phyloP scores from a whole-genome alignment of 2,888 invertebrate genomes.

The Erebia aethiops region DNA sequence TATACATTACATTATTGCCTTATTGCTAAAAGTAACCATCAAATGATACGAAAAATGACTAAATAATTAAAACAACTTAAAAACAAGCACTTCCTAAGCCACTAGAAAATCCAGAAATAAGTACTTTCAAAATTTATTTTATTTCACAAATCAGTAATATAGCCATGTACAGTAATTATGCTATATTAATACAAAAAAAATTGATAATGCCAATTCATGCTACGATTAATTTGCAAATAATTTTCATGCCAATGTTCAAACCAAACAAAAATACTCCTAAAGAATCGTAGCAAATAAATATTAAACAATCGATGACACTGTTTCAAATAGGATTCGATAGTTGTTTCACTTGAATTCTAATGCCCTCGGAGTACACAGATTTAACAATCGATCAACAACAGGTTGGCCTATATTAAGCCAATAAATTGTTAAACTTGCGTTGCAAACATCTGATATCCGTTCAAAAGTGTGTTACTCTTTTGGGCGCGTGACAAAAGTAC shows the following conservation, averaged over 20 bases:
- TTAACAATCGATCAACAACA: background rate
- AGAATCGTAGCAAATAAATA: conserved; percentile 57
- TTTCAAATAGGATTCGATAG: conserved; percentile 10
- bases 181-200: conserved; percentile 4
- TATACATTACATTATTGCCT: too few species aligned
- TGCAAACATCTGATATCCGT: background rate
- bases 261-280: conserved; percentile 50
- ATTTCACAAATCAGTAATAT: background rate
- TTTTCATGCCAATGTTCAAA: conserved; percentile 46
- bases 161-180: background rate
- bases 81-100: background rate
- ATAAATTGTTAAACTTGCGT: background rate
- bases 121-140: background rate
- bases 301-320: conserved; percentile 30
- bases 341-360: conserved; percentile 1
- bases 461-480: background rate
- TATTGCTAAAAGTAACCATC: too few species aligned
- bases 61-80: background rate
- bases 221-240: conserved; percentile 37
- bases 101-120: background rate
- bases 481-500: conserved; percentile 7
- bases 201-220: conserved; percentile 50
- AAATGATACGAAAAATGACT: too few species aligned
- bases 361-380: background rate
- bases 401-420: too few species aligned